phyloP scores from a whole-genome alignment of 2,797 vertebrate genomes.

The Silurus aristotelis region DNA sequence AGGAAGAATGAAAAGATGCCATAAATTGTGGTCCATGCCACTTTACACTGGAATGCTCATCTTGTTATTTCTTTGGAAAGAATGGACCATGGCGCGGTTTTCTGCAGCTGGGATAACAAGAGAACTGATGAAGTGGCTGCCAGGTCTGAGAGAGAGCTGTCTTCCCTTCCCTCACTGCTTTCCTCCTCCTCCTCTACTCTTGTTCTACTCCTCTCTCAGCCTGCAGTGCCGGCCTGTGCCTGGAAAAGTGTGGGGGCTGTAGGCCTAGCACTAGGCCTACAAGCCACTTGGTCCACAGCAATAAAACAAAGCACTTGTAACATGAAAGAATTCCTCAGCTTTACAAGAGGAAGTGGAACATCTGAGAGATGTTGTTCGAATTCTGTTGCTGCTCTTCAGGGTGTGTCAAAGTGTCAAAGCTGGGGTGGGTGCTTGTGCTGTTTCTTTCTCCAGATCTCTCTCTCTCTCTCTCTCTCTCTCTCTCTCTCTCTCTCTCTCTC shows the following conservation, averaged over 20 bases:
- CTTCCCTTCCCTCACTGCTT: constrained; percentile 48
- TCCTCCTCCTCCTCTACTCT: constrained; percentile 9
- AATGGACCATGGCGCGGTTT: constrained; percentile 67
- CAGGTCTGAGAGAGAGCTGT: constrained; percentile 68
- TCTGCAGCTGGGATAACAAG: constrained; percentile 75
- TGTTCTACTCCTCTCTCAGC: neutral
- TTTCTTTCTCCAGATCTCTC: no score
- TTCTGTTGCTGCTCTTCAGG: constrained; percentile 68
- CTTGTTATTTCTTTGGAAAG: constrained; percentile 71
- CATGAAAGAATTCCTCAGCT: constrained; percentile 86
- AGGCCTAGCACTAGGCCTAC: constrained; percentile 55
- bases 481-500: constrained; percentile 37
- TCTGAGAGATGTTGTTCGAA: constrained; percentile 79
- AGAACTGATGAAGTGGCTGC: constrained; percentile 67
- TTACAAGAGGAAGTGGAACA: constrained; percentile 84
- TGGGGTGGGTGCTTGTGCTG: constrained; percentile 37
- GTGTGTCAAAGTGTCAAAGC: constrained; percentile 68
- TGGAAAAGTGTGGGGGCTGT: constrained; percentile 65
- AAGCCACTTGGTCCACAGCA: constrained; percentile 66
- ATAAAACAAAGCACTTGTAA: constrained; percentile 81
- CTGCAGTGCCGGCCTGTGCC: constrained; percentile 45
- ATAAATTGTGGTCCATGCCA: constrained; percentile 67
- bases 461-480: constrained; percentile 39
- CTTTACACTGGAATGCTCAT: constrained; percentile 73
- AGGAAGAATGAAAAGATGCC: constrained; percentile 63